These are phyloP conservation scores for Neotoxoptera formosana DNA, from an alignment of 1,140 invertebrate genomes.

Conservation along the genomic window DNA sequence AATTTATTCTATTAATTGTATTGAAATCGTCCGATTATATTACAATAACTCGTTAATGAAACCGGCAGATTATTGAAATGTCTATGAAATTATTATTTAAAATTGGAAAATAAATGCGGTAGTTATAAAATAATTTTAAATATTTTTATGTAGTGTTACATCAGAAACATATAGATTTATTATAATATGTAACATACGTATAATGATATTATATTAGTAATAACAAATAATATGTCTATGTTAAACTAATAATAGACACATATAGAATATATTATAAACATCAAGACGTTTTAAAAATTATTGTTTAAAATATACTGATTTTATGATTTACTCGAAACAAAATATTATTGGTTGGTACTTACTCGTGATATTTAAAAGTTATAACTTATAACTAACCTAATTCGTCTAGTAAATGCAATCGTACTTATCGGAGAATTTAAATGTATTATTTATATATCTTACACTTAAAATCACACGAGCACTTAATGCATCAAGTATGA, in stretches of 20 bases:
- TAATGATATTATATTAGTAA: no score
- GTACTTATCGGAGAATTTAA: not conserved
- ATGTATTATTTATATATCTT: not conserved
- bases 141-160: not conserved
- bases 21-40: no score
- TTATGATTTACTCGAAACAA: not conserved
- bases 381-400: not conserved
- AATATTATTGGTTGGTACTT: not conserved
- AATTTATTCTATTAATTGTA: no score
- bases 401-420: not conserved
- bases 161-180: no score
- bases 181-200: no score
- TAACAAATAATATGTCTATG: not conserved
- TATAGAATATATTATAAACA: not conserved
- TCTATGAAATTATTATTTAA: not conserved
- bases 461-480: not conserved
- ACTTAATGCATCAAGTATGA: not conserved
- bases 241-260: not conserved
- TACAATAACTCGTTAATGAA: no score
- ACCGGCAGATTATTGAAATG: no score
- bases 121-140: not conserved
- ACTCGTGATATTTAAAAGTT: not conserved
- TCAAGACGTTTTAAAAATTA: not conserved
- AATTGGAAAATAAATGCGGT: not conserved
- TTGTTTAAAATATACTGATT: not conserved